Evolutionary conservation across 2,888 invertebrate species (phyloP).

Genomic region (Artemia sp.): DNA sequence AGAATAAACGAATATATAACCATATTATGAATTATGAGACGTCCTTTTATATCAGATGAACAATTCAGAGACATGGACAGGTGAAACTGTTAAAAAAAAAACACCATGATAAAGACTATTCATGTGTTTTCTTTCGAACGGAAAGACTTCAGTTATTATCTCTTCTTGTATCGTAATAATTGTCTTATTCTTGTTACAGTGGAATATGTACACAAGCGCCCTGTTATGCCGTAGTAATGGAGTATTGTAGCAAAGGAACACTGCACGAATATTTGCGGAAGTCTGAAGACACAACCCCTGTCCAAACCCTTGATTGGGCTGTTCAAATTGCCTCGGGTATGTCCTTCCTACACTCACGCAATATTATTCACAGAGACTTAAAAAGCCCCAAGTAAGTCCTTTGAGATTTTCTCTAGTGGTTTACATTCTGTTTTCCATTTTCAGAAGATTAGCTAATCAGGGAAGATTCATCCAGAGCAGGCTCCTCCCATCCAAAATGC

Average conservation of each 20-base stretch:
- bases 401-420: too few species aligned
- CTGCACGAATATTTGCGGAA: conserved; percentile 74
- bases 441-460: too few species aligned
- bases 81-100: too few species aligned
- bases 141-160: not conserved
- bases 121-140: too few species aligned
- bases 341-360: conserved; percentile 85
- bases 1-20: too few species aligned
- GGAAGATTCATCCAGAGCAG: too few species aligned
- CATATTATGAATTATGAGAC: too few species aligned
- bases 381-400: conserved; percentile 91
- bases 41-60: too few species aligned
- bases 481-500: too few species aligned
- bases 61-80: too few species aligned
- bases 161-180: not conserved
- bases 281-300: conserved; percentile 66
- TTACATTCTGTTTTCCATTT: too few species aligned
- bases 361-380: conserved; percentile 93
- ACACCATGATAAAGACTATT: too few species aligned
- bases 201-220: conserved; percentile 86
- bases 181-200: conserved; percentile 35
- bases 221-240: conserved; percentile 91
- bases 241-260: conserved; percentile 88
- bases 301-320: conserved; percentile 74
- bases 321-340: conserved; percentile 90